A percentile compares a stretch with the other conserved stretches of the same genome.
phyloP scores from a whole-genome alignment of 2,113 vertebrate genomes.

The Aspiorhynchus laticeps region DNA sequence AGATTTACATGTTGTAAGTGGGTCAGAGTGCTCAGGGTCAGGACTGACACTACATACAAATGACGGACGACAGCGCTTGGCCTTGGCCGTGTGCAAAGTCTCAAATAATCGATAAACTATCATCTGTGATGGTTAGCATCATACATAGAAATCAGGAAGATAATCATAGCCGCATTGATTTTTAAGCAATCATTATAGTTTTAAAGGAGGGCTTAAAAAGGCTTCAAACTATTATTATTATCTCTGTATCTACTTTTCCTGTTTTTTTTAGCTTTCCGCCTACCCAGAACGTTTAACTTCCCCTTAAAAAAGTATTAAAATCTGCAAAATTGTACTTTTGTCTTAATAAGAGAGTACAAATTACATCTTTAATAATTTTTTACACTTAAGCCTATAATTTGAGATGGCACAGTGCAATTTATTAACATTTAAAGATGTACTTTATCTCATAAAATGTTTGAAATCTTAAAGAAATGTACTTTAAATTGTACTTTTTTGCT shows the following conservation, averaged over 20 bases:
- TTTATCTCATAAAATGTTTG: not conserved
- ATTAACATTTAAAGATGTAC: not conserved
- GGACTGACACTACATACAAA: not conserved
- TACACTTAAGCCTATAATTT: not conserved
- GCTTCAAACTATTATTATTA: not conserved
- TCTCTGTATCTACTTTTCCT: not conserved
- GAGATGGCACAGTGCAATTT: not conserved
- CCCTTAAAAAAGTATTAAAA: not conserved
- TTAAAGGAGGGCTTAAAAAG: not conserved
- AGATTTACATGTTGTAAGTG: slow-evolving; percentile 35
- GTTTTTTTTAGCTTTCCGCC: not conserved
- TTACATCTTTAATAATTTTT: not conserved
- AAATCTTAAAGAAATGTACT: not conserved
- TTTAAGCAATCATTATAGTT: not conserved
- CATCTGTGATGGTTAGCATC: not conserved
- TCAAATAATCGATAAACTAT: slow-evolving; percentile 5
- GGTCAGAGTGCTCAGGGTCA: slow-evolving; percentile 20
- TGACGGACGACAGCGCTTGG: not conserved
- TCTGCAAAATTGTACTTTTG: not conserved
- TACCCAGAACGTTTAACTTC: not conserved
- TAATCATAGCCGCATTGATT: not conserved
- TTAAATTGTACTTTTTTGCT: no score
- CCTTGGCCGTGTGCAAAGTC: slow-evolving; percentile 17
- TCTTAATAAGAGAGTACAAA: not conserved
- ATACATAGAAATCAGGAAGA: not conserved